Percentiles rank a stretch among this genome's conserved stretches.
Conservation (phyloP, 2,888 invertebrate genomes). For the Ochlodes sylvanus region DNA sequence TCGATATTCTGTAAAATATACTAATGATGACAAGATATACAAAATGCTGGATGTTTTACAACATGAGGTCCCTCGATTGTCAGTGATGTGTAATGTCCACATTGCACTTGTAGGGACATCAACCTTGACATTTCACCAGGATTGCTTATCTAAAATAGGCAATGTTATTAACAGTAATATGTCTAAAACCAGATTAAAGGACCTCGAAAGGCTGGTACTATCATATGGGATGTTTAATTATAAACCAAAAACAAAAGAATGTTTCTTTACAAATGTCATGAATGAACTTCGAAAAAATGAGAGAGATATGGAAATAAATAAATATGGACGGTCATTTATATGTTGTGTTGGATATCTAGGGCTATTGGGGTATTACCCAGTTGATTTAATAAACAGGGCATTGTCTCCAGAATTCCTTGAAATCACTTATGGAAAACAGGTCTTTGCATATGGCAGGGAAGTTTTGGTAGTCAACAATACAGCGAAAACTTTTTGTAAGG, state of each 20-base stretch:
- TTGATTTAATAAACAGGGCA: constrained; percentile 84
- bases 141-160: constrained; percentile 74
- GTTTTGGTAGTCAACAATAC: constrained; percentile 86
- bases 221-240: constrained; percentile 86
- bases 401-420: constrained; percentile 85
- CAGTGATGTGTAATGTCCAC: constrained; percentile 87
- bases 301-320: constrained; percentile 82
- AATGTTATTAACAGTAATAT: constrained; percentile 79
- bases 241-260: constrained; percentile 71
- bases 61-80: constrained; percentile 84
- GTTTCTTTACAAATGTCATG: constrained; percentile 67
- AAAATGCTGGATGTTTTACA: constrained; percentile 82
- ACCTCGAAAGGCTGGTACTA: constrained; percentile 89
- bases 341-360: constrained; percentile 86
- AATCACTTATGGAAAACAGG: constrained; percentile 81
- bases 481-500: constrained; percentile 85
- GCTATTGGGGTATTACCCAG: constrained; percentile 82
- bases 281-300: constrained; percentile 81
- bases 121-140: constrained; percentile 67
- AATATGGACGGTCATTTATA: constrained; percentile 85
- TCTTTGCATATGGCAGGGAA: constrained; percentile 81
- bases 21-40: constrained; percentile 73
- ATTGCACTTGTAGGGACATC: constrained; percentile 86
- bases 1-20: constrained; percentile 83
- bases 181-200: constrained; percentile 86